These are phyloP conservation scores for Plutomurus gul DNA, from an alignment of 1,140 invertebrate species.

Conservation along the genomic window DNA sequence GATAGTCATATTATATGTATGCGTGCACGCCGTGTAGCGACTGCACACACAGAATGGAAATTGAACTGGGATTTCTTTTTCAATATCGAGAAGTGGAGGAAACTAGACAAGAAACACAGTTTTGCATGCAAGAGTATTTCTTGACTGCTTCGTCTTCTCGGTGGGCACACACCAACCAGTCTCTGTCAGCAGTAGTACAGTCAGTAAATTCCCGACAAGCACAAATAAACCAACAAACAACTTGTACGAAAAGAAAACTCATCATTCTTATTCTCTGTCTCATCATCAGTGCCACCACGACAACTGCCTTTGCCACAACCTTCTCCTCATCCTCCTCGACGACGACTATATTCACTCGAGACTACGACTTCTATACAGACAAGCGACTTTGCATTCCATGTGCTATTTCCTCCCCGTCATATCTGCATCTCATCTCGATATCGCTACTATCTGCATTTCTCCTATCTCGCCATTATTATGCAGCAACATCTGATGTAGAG, in stretches of 20 bases:
- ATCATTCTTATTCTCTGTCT: constrained; percentile 9
- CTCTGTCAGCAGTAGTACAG: background rate
- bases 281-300: background rate
- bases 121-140: background rate
- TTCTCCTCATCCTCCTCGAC: no score
- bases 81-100: constrained; percentile 28
- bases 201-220: background rate
- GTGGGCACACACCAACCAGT: background rate
- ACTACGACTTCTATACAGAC: background rate
- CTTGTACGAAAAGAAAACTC: background rate
- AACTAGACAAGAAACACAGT: constrained; percentile 1
- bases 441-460: constrained; percentile 5
- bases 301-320: no score
- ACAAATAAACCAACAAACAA: background rate
- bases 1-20: no score
- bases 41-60: constrained; percentile 26
- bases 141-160: background rate
- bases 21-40: background rate
- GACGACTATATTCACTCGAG: background rate
- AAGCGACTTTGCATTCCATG: background rate
- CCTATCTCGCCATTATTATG: background rate
- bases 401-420: background rate
- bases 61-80: constrained; percentile 18
- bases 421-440: background rate
- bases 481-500: background rate